Conservation (phyloP, 2,888 invertebrate genomes). For the Zygogramma bicolorata region DNA sequence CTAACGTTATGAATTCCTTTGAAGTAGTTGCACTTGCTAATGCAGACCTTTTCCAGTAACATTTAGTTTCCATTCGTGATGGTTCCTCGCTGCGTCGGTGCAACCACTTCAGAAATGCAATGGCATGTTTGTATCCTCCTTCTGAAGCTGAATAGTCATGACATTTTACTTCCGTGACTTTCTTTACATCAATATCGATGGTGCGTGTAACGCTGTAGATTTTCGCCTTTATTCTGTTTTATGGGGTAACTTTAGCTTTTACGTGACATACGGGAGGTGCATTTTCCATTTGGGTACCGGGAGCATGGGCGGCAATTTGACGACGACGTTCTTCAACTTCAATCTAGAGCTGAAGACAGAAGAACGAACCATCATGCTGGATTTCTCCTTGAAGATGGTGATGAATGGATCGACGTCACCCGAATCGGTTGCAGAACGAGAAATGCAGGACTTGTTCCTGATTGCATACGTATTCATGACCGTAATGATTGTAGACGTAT, state of each 20-base stretch:
- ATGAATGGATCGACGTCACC: too few species aligned
- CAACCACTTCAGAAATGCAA: neutral
- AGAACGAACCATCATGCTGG: too few species aligned
- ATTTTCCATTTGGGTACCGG: neutral
- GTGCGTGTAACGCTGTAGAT: neutral
- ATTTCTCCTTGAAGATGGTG: too few species aligned
- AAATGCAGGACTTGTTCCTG: too few species aligned
- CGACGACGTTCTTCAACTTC: too few species aligned
- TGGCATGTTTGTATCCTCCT: neutral
- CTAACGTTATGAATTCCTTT: neutral
- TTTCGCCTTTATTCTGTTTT: neutral
- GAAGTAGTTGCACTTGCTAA: neutral
- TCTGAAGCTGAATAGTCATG: neutral
- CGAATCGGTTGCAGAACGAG: too few species aligned
- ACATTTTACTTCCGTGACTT: neutral
- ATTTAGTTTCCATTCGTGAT: neutral
- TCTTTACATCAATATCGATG: neutral
- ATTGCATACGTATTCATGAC: too few species aligned
- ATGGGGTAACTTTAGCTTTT: neutral
- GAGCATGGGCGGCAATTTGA: too few species aligned
- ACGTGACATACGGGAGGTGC: neutral
- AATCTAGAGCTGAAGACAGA: too few species aligned
- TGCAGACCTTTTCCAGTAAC: neutral
- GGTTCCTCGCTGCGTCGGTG: neutral
- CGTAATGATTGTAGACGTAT: too few species aligned